Evolutionary conservation across 2,113 vertebrate genomes (phyloP), one percentile per base, ranked within the genome.

Genomic region (Chaetops frenatus): DNA sequence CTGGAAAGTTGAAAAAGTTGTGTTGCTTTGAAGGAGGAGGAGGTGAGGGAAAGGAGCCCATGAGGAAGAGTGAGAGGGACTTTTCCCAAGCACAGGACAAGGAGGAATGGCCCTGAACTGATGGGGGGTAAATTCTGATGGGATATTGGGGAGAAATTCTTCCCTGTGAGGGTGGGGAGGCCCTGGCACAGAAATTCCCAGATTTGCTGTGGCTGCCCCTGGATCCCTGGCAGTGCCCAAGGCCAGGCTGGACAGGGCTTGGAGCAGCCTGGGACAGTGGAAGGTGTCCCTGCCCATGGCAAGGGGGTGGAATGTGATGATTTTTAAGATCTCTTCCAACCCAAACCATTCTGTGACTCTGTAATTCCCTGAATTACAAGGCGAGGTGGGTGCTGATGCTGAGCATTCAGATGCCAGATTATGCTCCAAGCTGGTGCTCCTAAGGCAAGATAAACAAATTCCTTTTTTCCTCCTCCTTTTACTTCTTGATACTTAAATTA

Each of bases 171-270:
- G 28, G 28, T 19, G 19, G 0, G 0, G 0, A 56, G 12, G 27
- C 38, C 20, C 20, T 54, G 48, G 48, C 47, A 35, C 15, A 53
- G 60, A 33, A 33, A 12, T 44, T 11, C 18, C 57, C 62, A 77
- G 33, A 19, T 72, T 0, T 60, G 22, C 36, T 77, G 62, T 33
- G 62, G 36, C 36, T 69, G 62, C 15, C 8, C 33, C 54, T 66
- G 61, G 16, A 33, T 67, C 27, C 45, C 18, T 86, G 62, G 53
- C 0, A 60, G 9, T 60, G 27, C 0, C 62, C 45, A 27, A 50
- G 36, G 27, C 6, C 22, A 23, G 36, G 53, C 0, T 86, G 53
- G 31, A 86, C 0, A 0, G 31, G 7, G 13, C 5, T 60, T 15
- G 44, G 53, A 19, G 7, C 14, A 19, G 0, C 6, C 33, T 69